Base-by-base conservation (phyloP, 2,888 invertebrate genomes). In the Himalopsyche kuldschensis region DNA sequence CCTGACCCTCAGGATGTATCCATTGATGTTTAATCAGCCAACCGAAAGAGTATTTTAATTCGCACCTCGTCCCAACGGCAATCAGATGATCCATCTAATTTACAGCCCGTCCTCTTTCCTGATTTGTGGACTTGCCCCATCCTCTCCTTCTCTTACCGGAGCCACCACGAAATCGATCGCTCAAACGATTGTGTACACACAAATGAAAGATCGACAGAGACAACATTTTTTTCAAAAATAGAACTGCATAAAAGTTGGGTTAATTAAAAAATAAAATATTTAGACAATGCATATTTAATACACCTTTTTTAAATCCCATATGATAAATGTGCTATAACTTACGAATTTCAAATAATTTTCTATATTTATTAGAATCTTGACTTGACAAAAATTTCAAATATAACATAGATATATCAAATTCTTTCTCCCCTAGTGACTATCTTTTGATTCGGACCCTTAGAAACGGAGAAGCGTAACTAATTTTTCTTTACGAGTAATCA, bases 91-190 rank as follows among this genome's bases (percentile, higher is more conserved):
- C 69, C 75, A 83, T 83, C 83, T 83, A 80, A 83, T 83, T 83
- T 83, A 83, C 83, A 83, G 80, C 76, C 83, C 80, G 83, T 83
- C 83, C 83, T 77, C 77, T 80, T 79, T 80, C 80, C 83, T 83
- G 83, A 83, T 83, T 83, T 83, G 83, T 80, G 80, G 77, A 77
- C 63, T 55, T 77, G 76, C 83, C 83, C 76, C 80, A 55, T 77
- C 80, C 69, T 69, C 27, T 55, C 55, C 27, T 69, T 27, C 69
- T 69, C 27, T 75, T 47, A 76, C 76, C 20, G 24, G 24, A 55
- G 55, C 55, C 55, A 55, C 55, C 55, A 20, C 55, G n/a, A 24
- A 55, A 69, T 69, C 30, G 69, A 69, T 69, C 69, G 69, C 69
- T 30, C 69, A 69, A 24, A 69, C 75, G 79, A 82, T 82, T 82